Conservation (phyloP, 1,140 invertebrate species). For the Leucophenga varia region DNA sequence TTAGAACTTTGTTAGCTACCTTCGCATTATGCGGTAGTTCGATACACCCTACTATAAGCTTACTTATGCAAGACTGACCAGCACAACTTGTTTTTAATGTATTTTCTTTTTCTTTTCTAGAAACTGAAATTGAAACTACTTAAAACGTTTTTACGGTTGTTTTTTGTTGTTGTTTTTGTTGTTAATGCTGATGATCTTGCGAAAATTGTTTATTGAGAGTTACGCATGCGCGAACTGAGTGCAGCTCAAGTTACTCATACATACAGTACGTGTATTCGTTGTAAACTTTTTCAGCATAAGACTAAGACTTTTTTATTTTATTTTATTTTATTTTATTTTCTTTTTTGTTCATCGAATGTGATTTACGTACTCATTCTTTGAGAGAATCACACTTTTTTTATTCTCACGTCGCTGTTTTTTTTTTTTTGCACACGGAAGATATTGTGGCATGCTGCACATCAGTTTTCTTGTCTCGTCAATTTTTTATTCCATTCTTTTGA, state of each 20-base stretch:
- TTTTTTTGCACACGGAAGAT: not conserved
- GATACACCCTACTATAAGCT: no score
- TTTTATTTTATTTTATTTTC: no score
- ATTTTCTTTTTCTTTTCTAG: constrained; percentile 7
- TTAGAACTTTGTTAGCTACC: no score
- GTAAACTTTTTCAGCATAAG: no score
- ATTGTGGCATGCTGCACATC: constrained; percentile 11
- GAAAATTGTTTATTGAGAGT: constrained; percentile 25
- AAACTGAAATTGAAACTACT: constrained; percentile 35
- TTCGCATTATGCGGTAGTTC: no score
- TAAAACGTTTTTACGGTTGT: constrained; percentile 25
- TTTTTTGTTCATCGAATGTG: constrained; percentile 31
- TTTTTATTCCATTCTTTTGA: no score
- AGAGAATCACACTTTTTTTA: constrained; percentile 2
- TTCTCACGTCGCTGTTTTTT: not conserved
- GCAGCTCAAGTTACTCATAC: constrained; percentile 36
- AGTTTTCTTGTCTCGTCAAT: constrained; percentile 11
- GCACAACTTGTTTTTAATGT: constrained; percentile 9
- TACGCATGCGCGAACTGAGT: constrained; percentile 17
- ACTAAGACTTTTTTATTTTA: no score
- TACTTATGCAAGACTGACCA: constrained; percentile 7
- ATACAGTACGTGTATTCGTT: no score
- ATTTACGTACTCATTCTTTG: constrained; percentile 40
- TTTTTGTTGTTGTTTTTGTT: not conserved
- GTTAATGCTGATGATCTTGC: constrained; percentile 10